Evolutionary conservation across 30 jellyfish, hydroid and myxozoan species (phyloP), one percentile per base, ranked within the genome.

Genomic region (Turritopsis dohrnii): DNA sequence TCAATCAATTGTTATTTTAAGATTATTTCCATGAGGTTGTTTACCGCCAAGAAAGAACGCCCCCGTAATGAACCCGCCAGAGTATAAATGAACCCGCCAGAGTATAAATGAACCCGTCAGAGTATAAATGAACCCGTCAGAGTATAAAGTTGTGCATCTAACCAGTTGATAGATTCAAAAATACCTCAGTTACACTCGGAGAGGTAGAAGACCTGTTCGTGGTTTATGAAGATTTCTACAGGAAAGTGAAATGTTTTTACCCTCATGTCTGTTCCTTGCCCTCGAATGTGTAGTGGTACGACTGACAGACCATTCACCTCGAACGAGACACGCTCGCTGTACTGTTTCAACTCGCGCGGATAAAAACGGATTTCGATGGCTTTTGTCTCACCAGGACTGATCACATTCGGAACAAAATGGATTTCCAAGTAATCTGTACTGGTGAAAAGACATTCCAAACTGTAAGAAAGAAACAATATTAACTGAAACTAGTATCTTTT

Each of bases 231-330:
- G n/a, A n/a, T n/a, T n/a, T n/a, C n/a, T n/a, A n/a, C n/a, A n/a
- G 8, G 74, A 79, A 7, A 52, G 23, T 26, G 16, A 53, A 4
- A 21, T n/a, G 18, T 19, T 21, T 21, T 13, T 76, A 94, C 99
- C 99, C 86, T 94, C 97, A 94, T 86, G 53, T 94, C 99, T 0
- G 97, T 86, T 60, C 97, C 99, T 74, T 89, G 90, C 7, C 99
- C 99, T 19, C 53, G 52, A 54, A 94, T 83, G 53, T 83, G 91
- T 23, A 94, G 85, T 20, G 66, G 52, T n/a, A 74, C 53, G 23
- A 83, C 74, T 21, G 99, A 94, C 54, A 94, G 82, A 75, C 99
- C 96, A 82, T 94, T 94, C 22, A 94, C 69, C 80, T 94, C 96
- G 66, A 88, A 87, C 3, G 91, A 84, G 52, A 94, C 80, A 54